Evolutionary conservation across 2,113 vertebrate genomes (phyloP), one percentile per base, ranked within the genome.

Genomic region (Ranitomeya variabilis): DNA sequence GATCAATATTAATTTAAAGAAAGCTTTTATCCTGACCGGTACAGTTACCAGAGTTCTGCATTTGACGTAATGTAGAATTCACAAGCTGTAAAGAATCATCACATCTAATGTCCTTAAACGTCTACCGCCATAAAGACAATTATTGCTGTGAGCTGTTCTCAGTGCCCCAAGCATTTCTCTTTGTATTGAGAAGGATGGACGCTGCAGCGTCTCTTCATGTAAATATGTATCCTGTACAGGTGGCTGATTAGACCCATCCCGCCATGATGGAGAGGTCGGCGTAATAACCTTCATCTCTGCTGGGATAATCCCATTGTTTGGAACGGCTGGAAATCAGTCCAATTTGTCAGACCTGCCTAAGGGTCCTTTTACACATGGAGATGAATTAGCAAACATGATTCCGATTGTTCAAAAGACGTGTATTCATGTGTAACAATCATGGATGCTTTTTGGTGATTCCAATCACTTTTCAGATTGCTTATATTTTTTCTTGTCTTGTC

Each of bases 51-150:
- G 71, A 74, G 3, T 74, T 15, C 7, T 74, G 31, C 71, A 45
- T 74, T 52, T 76, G 45, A 52, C 73, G 52, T 76, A 52, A 76
- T 76, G 73, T 45, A 76, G 73, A 51, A 76, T 76, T 76, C 18
- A 76, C 37, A 76, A 76, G 73, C 37, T 52, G 45, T 52, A 76
- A 76, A 19, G 73, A 37, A 76, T 18, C 18, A 51, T 76, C 73
- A 52, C 73, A 76, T 21, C 51, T 16, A 76, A 76, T 76, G 73
- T 76, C 73, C 73, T 76, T 51, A 76, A 76, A 76, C 52, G 73
- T 76, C 73, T 45, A 21, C 37, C 73, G 8, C 73, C 52, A 76
- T 76, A 18, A 76, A 52, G 37, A 21, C 45, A 52, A 76, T 51
- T 76, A 52, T 52, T 76, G 73, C 73, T 76, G 73, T 52, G 45